Evolutionary conservation across 2,113 vertebrate species (phyloP), one percentile per base, ranked within the genome.

Genomic region (Geococcyx californianus): DNA sequence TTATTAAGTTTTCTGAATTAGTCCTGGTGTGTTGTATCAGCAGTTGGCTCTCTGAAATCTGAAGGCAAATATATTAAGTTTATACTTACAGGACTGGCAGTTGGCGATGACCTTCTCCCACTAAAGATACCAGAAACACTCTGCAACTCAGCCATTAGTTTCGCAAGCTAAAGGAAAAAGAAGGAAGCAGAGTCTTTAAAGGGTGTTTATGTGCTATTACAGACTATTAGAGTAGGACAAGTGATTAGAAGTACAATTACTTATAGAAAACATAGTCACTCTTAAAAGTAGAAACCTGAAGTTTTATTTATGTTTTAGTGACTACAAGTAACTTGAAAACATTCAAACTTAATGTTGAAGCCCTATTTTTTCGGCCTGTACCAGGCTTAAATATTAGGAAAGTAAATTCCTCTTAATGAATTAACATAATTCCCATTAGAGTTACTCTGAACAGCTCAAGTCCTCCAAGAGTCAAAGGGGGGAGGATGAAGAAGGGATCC

Each of bases 81-180:
- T 62, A 69, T 69, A 97, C 98, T 98, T 97, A 99, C 99, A 31
- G 76, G 96, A 70, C 96, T 94, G 54, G 96, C 91, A 33, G 96
- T 56, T 14, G 98, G 96, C 31, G 98, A 68, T 8, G 98, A 97
- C 74, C 83, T 96, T 77, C 97, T 98, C 68, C 95, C 97, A 26
- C 98, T 97, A 76, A 99, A 97, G 20, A 99, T 95, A 74, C 98
- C 99, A 52, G 99, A 98, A 34, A 99, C 98, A 87, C 97, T 99
- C 90, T 99, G 98, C 95, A 99, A 95, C 94, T 99, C 99, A 14
- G 99, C 98, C 99, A 99, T 99, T 64, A 99, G 98, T 91, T 99
- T 99, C 85, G 99, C 98, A 94, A 99, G 99, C 99, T 99, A 94
- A 84, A 56, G 51, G 70, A 81, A 79, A 95, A 52, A 87, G 85